Evolutionary conservation across 1,140 invertebrate species (phyloP).

Genomic region (Heliconius melpomene): DNA sequence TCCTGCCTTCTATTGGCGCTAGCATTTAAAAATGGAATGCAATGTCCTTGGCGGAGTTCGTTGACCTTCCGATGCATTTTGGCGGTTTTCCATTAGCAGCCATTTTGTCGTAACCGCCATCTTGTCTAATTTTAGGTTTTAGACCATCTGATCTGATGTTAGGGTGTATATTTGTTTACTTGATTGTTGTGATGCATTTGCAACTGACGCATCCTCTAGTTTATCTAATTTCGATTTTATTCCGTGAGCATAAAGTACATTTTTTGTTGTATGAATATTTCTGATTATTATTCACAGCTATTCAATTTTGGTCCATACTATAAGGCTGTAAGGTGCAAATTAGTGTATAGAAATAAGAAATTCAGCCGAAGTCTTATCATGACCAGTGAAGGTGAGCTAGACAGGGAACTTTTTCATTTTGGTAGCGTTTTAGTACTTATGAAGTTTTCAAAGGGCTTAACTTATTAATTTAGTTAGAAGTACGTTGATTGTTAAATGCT

Average conservation of each 20-base stretch:
- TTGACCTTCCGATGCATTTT: constrained; percentile 80
- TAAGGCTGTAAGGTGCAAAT: constrained; percentile 38
- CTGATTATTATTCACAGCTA: constrained; percentile 38
- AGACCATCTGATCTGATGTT: constrained; percentile 36
- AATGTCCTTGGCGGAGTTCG: constrained; percentile 78
- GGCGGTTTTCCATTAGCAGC: constrained; percentile 66
- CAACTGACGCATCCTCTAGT: constrained; percentile 42
- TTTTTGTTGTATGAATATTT: constrained; percentile 43
- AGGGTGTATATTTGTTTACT: constrained; percentile 11
- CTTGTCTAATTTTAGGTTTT: constrained; percentile 41
- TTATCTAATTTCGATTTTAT: constrained; percentile 56
- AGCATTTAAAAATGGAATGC: constrained; percentile 80
- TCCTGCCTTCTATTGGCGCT: constrained; percentile 70
- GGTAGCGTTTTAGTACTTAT: constrained; percentile 41
- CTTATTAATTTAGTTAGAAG: constrained; percentile 21
- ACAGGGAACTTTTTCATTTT: constrained; percentile 59
- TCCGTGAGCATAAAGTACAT: constrained; percentile 47
- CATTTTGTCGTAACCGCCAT: constrained; percentile 47
- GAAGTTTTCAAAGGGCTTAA: constrained; percentile 42
- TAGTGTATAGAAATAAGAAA: constrained; percentile 36
- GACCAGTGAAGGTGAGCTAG: constrained; percentile 67
- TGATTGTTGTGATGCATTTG: constrained; percentile 42
- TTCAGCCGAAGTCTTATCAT: constrained; percentile 57
- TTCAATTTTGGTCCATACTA: constrained; percentile 42
- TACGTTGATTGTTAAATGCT: constrained; percentile 9